phyloP scores from a whole-genome alignment of 2,797 vertebrate genomes.

The Manis javanica region DNA sequence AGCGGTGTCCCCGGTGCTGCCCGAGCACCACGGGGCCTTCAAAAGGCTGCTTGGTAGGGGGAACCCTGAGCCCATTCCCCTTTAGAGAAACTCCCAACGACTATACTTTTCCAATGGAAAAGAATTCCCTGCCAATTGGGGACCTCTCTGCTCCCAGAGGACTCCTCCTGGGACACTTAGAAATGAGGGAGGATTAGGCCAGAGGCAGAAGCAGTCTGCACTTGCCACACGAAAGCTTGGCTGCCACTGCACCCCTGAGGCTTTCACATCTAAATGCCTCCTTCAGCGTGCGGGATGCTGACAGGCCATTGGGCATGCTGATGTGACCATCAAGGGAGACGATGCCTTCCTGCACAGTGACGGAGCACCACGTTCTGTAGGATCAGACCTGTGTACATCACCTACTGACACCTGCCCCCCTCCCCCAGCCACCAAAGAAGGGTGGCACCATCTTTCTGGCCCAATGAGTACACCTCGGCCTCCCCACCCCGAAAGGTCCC shows the following conservation, averaged over 20 bases:
- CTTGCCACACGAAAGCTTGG: background rate
- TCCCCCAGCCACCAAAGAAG: background rate
- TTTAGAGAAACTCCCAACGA: background rate
- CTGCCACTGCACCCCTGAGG: background rate
- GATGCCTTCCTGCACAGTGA: no score
- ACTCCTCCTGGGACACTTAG: background rate
- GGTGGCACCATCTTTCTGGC: background rate
- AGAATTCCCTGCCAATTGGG: background rate
- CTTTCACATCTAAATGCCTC: background rate
- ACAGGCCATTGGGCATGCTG: background rate
- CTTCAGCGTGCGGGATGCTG: background rate
- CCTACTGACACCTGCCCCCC: background rate
- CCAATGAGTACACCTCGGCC: background rate
- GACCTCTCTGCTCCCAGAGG: background rate
- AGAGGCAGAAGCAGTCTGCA: background rate
- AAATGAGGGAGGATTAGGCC: background rate
- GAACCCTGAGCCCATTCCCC: background rate
- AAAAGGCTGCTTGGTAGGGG: constrained; percentile 49
- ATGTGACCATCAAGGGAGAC: background rate
- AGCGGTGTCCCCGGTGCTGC: background rate
- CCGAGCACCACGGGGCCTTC: constrained; percentile 11
- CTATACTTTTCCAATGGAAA: background rate
- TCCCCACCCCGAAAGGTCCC: background rate
- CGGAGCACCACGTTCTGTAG: no score
- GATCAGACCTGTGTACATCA: no score